A percentile compares a stretch with the other conserved stretches of the same genome.
Evolutionary conservation across 2,797 vertebrate genomes (phyloP).

Genomic region (Pterois miles): DNA sequence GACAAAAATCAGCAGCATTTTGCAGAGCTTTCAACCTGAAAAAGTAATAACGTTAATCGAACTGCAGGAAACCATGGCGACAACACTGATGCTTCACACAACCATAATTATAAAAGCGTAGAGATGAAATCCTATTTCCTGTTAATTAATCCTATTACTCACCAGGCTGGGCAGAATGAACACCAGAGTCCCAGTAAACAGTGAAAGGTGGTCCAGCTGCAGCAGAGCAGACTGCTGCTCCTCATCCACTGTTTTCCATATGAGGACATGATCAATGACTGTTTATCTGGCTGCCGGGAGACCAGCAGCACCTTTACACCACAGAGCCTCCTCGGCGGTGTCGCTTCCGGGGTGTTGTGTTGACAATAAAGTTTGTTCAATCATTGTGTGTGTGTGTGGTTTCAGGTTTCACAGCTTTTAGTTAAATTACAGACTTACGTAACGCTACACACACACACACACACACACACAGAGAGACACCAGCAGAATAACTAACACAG

Average conservation of each 20-base stretch:
- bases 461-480: not conserved
- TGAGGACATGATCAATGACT: slow-evolving; percentile 23
- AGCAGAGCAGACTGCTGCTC: not conserved
- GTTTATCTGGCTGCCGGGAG: slow-evolving; percentile 56
- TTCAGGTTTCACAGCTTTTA: slow-evolving; percentile 63
- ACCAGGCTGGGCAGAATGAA: not conserved
- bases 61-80: not conserved
- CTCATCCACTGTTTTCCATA: not conserved
- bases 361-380: slow-evolving; percentile 18
- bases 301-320: slow-evolving; percentile 48
- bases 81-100: not conserved
- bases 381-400: not conserved
- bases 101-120: accelerated
- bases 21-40: not conserved
- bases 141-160: not conserved
- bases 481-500: not conserved
- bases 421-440: slow-evolving; percentile 45
- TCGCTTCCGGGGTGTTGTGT: not conserved
- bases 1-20: not conserved
- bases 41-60: not conserved
- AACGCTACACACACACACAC: not conserved
- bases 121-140: no score
- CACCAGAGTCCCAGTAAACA: not conserved
- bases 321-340: not conserved
- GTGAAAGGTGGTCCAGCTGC: not conserved